phyloP scores from a whole-genome alignment of 2,888 invertebrate genomes.

The Orchestes rusci region DNA sequence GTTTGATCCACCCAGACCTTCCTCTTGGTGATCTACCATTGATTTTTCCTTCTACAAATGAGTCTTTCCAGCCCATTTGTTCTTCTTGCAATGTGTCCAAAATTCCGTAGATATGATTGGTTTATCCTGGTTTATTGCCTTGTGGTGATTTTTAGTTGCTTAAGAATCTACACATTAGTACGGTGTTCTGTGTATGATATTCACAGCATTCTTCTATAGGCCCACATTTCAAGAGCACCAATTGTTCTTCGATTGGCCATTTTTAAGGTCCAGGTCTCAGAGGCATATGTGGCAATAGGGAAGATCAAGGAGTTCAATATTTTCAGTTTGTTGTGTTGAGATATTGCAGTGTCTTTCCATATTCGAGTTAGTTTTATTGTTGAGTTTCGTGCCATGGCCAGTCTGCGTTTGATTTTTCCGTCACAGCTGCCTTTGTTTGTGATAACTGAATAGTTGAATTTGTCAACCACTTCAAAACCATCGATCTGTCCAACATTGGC shows the following conservation, averaged over 20 bases:
- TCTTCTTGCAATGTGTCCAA: slow-evolving; percentile 7
- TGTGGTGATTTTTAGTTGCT: slow-evolving; percentile 1
- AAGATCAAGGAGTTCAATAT: slow-evolving; percentile 6
- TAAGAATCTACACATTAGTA: background rate
- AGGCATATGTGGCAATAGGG: slow-evolving; percentile 5
- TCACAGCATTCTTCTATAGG: slow-evolving; percentile 1
- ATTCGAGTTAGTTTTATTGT: slow-evolving; percentile 6
- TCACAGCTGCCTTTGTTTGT: slow-evolving; percentile 7
- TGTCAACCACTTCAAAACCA: slow-evolving; percentile 5
- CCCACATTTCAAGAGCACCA: slow-evolving; percentile 1
- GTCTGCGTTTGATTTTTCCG: slow-evolving; percentile 10
- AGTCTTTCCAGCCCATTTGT: slow-evolving; percentile 3
- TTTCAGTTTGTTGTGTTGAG: background rate
- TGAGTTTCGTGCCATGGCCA: slow-evolving; percentile 5
- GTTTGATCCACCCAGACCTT: slow-evolving; percentile 8
- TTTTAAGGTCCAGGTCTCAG: slow-evolving; percentile 1
- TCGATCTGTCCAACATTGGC: slow-evolving; percentile 1
- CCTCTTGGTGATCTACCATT: slow-evolving; percentile 8
- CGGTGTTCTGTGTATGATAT: background rate
- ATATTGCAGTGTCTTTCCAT: slow-evolving; percentile 6
- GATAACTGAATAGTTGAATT: background rate
- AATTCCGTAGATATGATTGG: slow-evolving; percentile 6
- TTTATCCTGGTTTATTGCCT: slow-evolving; percentile 1
- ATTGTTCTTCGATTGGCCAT: background rate
- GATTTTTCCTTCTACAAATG: slow-evolving; percentile 1